phyloP scores from a whole-genome alignment of 1,140 invertebrate species.

The Drosophila parabipectinata region DNA sequence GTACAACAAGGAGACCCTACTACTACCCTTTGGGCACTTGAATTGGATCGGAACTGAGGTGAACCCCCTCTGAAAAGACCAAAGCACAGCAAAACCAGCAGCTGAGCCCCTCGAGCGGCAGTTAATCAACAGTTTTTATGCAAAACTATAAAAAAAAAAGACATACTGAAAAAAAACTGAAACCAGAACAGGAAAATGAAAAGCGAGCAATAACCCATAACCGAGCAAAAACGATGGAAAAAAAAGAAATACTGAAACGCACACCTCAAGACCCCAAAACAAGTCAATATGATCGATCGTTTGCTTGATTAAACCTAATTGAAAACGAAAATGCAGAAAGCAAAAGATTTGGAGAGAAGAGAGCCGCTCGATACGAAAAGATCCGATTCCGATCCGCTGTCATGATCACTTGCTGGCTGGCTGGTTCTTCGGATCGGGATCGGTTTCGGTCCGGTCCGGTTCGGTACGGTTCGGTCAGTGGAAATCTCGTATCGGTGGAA shows the following conservation, averaged over 20 bases:
- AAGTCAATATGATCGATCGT: conserved; percentile 82
- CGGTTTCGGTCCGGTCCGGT: conserved; percentile 39
- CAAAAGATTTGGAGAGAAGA: conserved; percentile 4
- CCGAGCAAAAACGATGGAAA: conserved; percentile 29
- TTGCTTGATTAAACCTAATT: conserved; percentile 82
- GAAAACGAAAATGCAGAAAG: conserved; percentile 75
- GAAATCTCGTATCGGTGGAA: conserved; percentile 41
- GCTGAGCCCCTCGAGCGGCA: conserved; percentile 65
- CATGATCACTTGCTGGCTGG: conserved; percentile 5
- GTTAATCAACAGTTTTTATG: conserved; percentile 80
- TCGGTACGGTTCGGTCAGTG: conserved; percentile 50
- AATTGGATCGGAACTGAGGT: conserved; percentile 35
- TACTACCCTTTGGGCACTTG: conserved; percentile 47
- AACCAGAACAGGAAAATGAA: conserved; percentile 81
- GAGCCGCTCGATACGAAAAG: conserved; percentile 12
- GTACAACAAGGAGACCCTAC: conserved; percentile 5
- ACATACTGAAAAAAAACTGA: conserved; percentile 3
- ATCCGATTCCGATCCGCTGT: background rate
- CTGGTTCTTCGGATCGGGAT: conserved; percentile 20
- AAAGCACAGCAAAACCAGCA: conserved; percentile 56
- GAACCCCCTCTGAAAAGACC: conserved; percentile 13
- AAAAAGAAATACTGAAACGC: conserved; percentile 46
- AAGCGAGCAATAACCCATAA: conserved; percentile 78
- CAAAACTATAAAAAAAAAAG: conserved; percentile 60
- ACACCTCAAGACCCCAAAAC: conserved; percentile 75